Conservation (phyloP, 1,140 invertebrate species). For the Gryon sp. region DNA sequence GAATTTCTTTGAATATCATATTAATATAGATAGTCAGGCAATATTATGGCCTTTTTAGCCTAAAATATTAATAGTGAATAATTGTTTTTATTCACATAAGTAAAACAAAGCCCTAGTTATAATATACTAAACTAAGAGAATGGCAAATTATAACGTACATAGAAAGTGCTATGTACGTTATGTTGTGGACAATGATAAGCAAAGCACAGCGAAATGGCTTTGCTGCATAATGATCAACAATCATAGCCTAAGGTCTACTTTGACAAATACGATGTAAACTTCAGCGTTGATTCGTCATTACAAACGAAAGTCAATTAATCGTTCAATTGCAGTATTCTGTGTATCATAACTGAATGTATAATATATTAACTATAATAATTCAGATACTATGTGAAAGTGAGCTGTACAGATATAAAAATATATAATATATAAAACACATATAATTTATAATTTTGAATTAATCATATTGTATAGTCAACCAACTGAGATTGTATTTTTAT, state of each 20-base stretch:
- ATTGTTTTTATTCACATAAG: not conserved
- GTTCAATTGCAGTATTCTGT: constrained; percentile 1
- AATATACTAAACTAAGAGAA: not conserved
- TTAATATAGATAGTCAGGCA: no score
- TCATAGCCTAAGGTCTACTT: not conserved
- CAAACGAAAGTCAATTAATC: constrained; percentile 9
- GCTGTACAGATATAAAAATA: no score
- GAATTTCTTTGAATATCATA: no score
- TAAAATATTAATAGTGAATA: constrained; percentile 15
- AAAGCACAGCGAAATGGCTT: constrained; percentile 7
- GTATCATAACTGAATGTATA: no score
- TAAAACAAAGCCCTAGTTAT: not conserved
- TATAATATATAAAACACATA: no score
- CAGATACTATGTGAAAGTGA: no score
- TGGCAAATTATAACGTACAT: constrained; percentile 12
- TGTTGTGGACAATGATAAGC: constrained; percentile 23
- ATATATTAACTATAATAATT: not conserved
- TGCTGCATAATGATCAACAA: not conserved
- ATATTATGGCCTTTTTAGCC: no score
- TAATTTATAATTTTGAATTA: no score
- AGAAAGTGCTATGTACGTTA: constrained; percentile 15
- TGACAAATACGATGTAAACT: no score
- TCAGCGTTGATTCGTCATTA: constrained; percentile 5
- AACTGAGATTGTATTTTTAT: no score
- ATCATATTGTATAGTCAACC: no score